Conservation (phyloP, 2,888 invertebrate species). For the Cabera pusaria region DNA sequence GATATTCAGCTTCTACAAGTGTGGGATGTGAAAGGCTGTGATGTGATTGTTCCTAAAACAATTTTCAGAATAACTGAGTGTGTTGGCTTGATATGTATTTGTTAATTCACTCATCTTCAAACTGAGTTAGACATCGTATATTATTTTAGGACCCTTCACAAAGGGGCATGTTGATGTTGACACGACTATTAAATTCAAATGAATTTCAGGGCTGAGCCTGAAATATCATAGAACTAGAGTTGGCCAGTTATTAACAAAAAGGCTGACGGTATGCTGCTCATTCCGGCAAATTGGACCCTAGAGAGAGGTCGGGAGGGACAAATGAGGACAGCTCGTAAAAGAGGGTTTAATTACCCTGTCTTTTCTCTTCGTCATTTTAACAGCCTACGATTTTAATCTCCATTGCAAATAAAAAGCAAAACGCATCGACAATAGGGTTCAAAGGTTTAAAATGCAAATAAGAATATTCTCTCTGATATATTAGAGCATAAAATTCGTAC, state of each 20-base stretch:
- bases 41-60: constrained; percentile 3
- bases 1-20: constrained; percentile 13
- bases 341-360: constrained; percentile 56
- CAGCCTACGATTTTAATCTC: constrained; percentile 40
- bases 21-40: constrained; percentile 11
- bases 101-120: too few species aligned
- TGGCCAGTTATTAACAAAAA: constrained; percentile 34
- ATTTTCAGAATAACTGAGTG: too few species aligned
- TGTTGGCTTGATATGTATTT: too few species aligned
- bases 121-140: too few species aligned
- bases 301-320: constrained; percentile 43
- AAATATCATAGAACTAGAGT: constrained; percentile 28
- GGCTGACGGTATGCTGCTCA: constrained; percentile 41
- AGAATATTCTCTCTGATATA: too few species aligned
- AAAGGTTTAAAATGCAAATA: constrained; percentile 1
- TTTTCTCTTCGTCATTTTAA: constrained; percentile 47
- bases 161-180: constrained; percentile 16
- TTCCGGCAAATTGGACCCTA: constrained; percentile 43
- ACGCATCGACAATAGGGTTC: constrained; percentile 14
- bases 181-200: constrained; percentile 17
- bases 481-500: too few species aligned
- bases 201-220: constrained; percentile 11
- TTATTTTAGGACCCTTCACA: constrained; percentile 14
- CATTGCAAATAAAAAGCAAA: constrained; percentile 29
- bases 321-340: constrained; percentile 53